Evolutionary conservation across 2,113 vertebrate species (phyloP).

Genomic region (Nematolebias whitei): DNA sequence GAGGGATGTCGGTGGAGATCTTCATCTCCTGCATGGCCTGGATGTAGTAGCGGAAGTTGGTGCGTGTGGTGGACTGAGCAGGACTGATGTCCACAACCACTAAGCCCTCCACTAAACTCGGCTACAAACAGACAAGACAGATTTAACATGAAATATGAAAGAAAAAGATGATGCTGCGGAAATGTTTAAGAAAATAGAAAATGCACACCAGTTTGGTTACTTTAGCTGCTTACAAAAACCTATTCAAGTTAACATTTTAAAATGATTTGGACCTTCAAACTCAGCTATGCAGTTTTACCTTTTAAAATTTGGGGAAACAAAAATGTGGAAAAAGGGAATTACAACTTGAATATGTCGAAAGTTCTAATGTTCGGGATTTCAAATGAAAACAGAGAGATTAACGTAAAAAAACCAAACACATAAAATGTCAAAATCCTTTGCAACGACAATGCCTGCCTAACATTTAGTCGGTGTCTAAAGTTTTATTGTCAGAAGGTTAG

Average conservation of each 20-base stretch:
- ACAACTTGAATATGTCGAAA: background rate
- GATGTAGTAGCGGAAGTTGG: conserved; percentile 82
- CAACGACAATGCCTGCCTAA: no score
- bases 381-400: background rate
- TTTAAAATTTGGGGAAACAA: no score
- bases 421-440: no score
- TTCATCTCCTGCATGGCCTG: conserved; percentile 85
- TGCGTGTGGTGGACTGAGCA: conserved; percentile 40
- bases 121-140: conserved; percentile 71
- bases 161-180: no score
- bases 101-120: conserved; percentile 88
- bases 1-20: conserved; percentile 82
- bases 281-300: background rate
- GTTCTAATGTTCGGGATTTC: background rate
- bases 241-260: background rate
- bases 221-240: background rate
- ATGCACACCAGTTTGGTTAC: background rate
- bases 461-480: no score
- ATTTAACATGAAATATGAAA: background rate
- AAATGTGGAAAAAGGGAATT: background rate
- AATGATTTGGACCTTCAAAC: background rate
- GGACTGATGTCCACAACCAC: conserved; percentile 92
- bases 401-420: background rate
- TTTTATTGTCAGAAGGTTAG: no score
- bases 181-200: background rate